Evolutionary conservation across 2,113 vertebrate genomes (phyloP).

Genomic region (Phodopus roborovskii): DNA sequence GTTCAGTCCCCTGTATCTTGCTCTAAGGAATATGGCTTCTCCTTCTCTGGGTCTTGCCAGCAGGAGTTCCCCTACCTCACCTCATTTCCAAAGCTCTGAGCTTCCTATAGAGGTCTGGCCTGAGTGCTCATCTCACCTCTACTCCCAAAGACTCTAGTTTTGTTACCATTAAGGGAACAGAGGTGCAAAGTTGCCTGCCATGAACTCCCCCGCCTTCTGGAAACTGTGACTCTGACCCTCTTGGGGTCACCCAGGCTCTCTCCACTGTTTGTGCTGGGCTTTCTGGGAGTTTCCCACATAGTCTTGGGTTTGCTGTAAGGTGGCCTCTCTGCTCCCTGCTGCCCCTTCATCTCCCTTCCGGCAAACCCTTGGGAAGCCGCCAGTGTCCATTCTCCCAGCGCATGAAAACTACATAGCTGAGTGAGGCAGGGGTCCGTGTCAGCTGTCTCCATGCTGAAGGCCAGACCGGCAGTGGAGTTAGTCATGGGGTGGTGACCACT

Average conservation of each 20-base stretch:
- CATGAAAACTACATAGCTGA: conserved; percentile 51
- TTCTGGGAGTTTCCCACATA: conserved; percentile 82
- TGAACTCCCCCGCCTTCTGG: background rate
- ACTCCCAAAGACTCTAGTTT: background rate
- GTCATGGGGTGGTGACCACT: background rate
- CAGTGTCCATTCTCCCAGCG: conserved; percentile 64
- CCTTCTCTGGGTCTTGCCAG: background rate
- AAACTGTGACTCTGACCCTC: background rate
- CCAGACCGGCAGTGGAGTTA: background rate
- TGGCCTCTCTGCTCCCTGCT: conserved; percentile 46
- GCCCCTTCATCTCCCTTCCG: conserved; percentile 79
- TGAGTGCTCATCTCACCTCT: rapidly evolving
- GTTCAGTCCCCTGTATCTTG: background rate
- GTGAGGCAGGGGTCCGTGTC: conserved; percentile 39
- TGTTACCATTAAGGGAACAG: conserved; percentile 9
- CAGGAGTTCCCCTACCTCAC: background rate
- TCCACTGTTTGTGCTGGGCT: conserved; percentile 64
- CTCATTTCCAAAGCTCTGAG: background rate
- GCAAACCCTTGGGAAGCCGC: conserved; percentile 77
- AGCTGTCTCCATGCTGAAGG: background rate
- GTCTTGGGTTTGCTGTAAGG: conserved; percentile 74
- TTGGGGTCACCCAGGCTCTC: conserved; percentile 37
- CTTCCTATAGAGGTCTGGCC: background rate
- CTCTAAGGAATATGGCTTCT: background rate
- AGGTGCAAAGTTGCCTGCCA: background rate